Base-by-base conservation (phyloP, 2,113 vertebrate species). In the Morone saxatilis region DNA sequence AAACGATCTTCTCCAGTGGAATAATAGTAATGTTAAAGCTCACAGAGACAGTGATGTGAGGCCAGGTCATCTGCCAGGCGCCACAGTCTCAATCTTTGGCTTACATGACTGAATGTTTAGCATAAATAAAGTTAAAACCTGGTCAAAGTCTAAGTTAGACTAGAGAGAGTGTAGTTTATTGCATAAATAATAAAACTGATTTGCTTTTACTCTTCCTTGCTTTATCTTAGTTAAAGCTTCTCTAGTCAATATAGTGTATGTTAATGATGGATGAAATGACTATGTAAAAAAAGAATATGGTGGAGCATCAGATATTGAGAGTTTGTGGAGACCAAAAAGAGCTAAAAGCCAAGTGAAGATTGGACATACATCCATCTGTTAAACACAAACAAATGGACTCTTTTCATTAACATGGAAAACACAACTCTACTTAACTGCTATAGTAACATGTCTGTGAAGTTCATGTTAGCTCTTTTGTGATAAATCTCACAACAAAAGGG, bases 21-120 rank as follows among this genome's bases (percentile, higher is more conserved):
- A 83, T 79, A 72, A 78, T 41, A 53, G 48, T 67, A 7, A 76
- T 71, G 60, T 69, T 75, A 71, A 71, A 56, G 72, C 53, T 67
- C 56, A 50, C 59, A 40, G 51, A 72, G 70, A 53, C 61, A 41
- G 19, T 53, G 36, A 38, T 51, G 60, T 60, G 62, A 82, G 17
- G 40, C 76, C 60, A 57, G 65, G 61, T 81, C 61, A 73, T 71
- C 43, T 61, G 13, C 78, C 31, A 40, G 62, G 71, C 73, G 56
- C 67, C 77, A 61, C 62, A 67, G 70, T 61, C 31, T 71, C 54
- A 62, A 16, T 65, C 25, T 59, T n/a, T 45, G 20, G 51, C 62
- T 78, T 36, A 87, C 17, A 66, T 38, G 9, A 43, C 13, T 43
- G 31, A 57, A 57, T 43, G 43, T 60, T 13, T 1, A 43, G 63